Conservation (phyloP, 2,888 invertebrate species). For the Cancer borealis region DNA sequence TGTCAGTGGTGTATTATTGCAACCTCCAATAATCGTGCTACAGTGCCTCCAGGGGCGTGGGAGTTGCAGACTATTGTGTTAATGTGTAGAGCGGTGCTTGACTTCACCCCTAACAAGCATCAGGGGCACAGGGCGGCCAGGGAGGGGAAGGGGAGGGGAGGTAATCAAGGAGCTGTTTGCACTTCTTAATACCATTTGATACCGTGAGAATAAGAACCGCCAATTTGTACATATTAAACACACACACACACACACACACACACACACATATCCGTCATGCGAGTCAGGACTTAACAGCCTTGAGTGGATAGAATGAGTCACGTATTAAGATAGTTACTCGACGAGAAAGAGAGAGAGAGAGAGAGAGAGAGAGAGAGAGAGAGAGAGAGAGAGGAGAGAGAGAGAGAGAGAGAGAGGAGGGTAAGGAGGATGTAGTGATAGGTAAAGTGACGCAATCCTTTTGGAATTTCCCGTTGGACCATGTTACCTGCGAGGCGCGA, state of each 20-base stretch:
- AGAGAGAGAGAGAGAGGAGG: not conserved
- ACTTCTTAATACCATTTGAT: not conserved
- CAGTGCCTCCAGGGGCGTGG: not conserved
- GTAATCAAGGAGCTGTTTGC: not conserved
- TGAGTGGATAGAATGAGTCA: conserved; percentile 16
- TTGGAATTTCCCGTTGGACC: conserved; percentile 8
- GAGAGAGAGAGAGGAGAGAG: too few relatives aligned
- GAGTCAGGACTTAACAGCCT: not conserved
- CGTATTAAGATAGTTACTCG: not conserved
- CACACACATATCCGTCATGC: conserved; percentile 39
- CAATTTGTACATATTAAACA: not conserved
- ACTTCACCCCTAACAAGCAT: not conserved
- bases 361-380: not conserved
- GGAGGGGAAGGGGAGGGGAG: not conserved
- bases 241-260: conserved; percentile 28
- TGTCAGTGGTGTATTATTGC: not conserved
- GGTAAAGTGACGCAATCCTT: not conserved
- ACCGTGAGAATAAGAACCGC: not conserved
- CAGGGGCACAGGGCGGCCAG: not conserved
- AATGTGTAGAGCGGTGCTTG: not conserved
- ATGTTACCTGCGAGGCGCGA: not conserved
- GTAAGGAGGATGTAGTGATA: not conserved
- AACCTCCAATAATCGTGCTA: not conserved
- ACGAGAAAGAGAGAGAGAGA: not conserved
- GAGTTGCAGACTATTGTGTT: not conserved